Conservation (phyloP, 2,888 invertebrate species). For the Rhabditophanes sp. region DNA sequence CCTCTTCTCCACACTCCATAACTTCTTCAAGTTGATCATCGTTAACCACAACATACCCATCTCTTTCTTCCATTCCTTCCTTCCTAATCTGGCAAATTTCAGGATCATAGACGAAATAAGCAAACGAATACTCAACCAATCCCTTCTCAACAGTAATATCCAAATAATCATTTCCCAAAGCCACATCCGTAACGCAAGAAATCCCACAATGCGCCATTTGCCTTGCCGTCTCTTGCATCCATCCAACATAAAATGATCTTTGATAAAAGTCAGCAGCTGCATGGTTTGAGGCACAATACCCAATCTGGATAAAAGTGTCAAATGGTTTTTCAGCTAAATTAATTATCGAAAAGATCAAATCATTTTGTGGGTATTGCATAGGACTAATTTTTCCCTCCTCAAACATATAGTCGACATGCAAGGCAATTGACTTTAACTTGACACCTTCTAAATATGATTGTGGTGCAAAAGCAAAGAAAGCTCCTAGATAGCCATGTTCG, state of each 20-base stretch:
- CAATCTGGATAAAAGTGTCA: slow-evolving; percentile 20
- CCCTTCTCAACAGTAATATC: slow-evolving; percentile 29
- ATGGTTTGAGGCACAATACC: slow-evolving; percentile 11
- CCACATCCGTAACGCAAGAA: too few species aligned
- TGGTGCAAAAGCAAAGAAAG: slow-evolving; percentile 13
- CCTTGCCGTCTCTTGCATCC: slow-evolving; percentile 10
- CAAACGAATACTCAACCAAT: slow-evolving; percentile 32
- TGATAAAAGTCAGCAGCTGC: slow-evolving; percentile 8
- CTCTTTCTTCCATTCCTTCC: too few species aligned
- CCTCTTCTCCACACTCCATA: too few species aligned
- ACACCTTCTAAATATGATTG: slow-evolving; percentile 8
- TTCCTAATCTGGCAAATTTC: too few species aligned
- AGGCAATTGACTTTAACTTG: slow-evolving; percentile 16
- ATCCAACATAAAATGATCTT: slow-evolving; percentile 8
- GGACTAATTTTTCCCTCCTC: slow-evolving; percentile 14
- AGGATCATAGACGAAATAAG: slow-evolving; percentile 38
- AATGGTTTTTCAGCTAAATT: slow-evolving; percentile 15
- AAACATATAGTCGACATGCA: slow-evolving; percentile 28
- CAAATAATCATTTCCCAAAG: slow-evolving; percentile 4
- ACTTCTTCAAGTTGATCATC: too few species aligned
- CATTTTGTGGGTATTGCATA: slow-evolving; percentile 21
- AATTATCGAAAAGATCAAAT: slow-evolving; percentile 19
- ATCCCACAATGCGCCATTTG: too few species aligned
- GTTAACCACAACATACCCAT: too few species aligned
- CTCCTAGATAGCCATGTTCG: slow-evolving; percentile 21